Evolutionary conservation across 1,140 invertebrate genomes (phyloP).

Genomic region (Homalodisca vitripennis): DNA sequence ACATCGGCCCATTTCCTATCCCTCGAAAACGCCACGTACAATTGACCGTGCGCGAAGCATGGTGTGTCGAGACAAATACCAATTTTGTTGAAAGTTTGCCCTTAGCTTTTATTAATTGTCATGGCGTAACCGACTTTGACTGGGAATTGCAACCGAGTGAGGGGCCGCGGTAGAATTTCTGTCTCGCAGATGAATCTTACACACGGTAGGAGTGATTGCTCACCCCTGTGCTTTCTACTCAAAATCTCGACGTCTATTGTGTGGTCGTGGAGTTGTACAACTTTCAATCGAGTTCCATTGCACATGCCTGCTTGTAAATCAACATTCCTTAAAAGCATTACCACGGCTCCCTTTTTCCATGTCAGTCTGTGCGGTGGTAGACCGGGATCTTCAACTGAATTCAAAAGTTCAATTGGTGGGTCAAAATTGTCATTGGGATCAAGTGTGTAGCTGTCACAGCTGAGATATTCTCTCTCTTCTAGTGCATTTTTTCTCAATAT

Average conservation of each 20-base stretch:
- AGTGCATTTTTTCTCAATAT: neutral
- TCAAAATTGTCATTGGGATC: neutral
- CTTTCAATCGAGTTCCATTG: neutral
- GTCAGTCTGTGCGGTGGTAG: neutral
- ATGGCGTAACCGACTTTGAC: constrained; percentile 53
- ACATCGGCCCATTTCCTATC: neutral
- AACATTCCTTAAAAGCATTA: neutral
- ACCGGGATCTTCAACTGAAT: neutral
- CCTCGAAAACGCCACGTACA: constrained; percentile 22
- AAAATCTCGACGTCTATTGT: neutral
- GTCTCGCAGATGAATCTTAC: neutral
- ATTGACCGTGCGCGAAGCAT: constrained; percentile 29
- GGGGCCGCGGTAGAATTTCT: neutral
- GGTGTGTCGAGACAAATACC: constrained; percentile 28
- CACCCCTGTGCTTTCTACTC: neutral
- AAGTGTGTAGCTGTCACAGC: neutral
- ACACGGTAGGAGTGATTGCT: neutral
- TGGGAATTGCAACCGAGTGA: constrained; percentile 45
- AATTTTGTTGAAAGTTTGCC: constrained; percentile 32
- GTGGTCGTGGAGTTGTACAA: neutral
- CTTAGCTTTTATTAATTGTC: constrained; percentile 53
- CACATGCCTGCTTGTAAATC: neutral
- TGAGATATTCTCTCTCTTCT: neutral
- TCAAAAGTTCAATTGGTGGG: neutral
- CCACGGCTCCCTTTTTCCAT: neutral